Evolutionary conservation across 2,113 vertebrate genomes (phyloP).

Genomic region (Montifringilla adamsi): DNA sequence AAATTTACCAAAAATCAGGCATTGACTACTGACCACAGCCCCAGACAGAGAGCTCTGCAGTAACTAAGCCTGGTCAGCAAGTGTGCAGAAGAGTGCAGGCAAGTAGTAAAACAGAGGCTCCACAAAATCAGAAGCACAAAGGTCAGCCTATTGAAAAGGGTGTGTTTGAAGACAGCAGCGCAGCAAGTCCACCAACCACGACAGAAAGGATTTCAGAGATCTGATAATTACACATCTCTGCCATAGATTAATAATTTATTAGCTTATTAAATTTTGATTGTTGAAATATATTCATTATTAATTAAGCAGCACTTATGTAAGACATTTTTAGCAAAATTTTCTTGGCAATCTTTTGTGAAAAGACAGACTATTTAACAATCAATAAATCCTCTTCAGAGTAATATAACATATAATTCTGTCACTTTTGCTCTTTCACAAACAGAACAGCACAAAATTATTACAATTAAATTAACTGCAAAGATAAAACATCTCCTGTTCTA

Average conservation of each 20-base stretch:
- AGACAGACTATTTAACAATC: not conserved
- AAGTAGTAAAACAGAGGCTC: not conserved
- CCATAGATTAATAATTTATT: slow-evolving; percentile 27
- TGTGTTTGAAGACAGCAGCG: not conserved
- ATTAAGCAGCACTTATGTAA: slow-evolving; percentile 13
- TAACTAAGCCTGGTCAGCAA: not conserved
- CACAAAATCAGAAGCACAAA: not conserved
- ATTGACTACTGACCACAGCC: not conserved
- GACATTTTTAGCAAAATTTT: not conserved
- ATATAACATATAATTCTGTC: not conserved
- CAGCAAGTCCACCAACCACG: not conserved
- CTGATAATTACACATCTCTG: not conserved
- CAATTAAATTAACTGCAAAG: not conserved
- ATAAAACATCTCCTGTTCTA: not conserved
- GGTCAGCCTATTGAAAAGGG: not conserved
- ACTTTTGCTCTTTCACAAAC: not conserved
- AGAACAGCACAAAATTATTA: not conserved
- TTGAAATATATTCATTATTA: slow-evolving; percentile 48
- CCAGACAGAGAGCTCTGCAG: not conserved
- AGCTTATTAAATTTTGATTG: slow-evolving; percentile 48
- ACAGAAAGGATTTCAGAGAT: not conserved
- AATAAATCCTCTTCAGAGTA: not conserved
- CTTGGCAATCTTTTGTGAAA: not conserved
- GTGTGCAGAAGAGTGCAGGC: not conserved
- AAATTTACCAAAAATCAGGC: not conserved